These are phyloP conservation scores for Donacobius atricapilla DNA, from an alignment of 2,113 vertebrate species.

Conservation along the genomic window DNA sequence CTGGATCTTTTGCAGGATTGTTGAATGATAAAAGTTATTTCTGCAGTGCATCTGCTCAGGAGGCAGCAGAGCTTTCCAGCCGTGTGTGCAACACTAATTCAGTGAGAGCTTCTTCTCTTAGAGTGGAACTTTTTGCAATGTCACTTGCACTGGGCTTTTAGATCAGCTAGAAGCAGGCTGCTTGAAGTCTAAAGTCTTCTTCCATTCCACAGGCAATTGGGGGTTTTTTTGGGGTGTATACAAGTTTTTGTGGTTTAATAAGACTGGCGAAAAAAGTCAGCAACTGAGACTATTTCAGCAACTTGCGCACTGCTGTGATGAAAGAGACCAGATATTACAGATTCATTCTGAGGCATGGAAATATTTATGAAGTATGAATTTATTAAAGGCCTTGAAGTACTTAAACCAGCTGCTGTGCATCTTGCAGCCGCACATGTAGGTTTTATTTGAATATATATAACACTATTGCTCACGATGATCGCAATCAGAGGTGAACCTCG, in stretches of 20 bases:
- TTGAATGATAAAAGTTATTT: neutral
- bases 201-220: neutral
- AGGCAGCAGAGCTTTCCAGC: neutral
- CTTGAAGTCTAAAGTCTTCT: neutral
- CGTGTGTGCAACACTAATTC: neutral
- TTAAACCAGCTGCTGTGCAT: neutral
- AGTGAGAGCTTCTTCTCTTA: neutral
- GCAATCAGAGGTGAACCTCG: neutral
- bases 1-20: neutral
- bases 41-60: neutral
- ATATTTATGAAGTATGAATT: neutral
- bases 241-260: neutral
- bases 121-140: neutral
- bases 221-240: neutral
- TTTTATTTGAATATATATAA: slow-evolving; percentile 11
- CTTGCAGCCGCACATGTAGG: neutral
- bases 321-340: neutral
- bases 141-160: neutral
- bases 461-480: neutral
- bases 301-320: neutral
- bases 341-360: neutral
- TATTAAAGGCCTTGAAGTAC: neutral
- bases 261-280: neutral
- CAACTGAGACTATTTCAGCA: neutral
- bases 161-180: neutral